Base-by-base conservation (phyloP, 2,888 invertebrate species). In the Erebia epiphron region DNA sequence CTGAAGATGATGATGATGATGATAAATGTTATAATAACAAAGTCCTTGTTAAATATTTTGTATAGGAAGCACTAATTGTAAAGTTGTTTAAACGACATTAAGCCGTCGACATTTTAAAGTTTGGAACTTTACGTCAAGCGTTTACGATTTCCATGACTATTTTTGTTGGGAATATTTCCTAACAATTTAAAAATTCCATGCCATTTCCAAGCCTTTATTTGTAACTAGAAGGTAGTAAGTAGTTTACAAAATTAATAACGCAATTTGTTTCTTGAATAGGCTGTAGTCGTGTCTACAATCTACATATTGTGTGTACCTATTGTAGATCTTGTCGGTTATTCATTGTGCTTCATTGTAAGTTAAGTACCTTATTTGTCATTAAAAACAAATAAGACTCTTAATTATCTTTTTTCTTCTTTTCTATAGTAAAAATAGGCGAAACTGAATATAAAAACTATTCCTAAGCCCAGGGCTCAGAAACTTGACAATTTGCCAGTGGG, bases 111-210 rank as follows among this genome's bases (percentile, higher is more conserved):
- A 56, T 56, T 56, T 56, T 26, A n/a, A n/a, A n/a, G 56, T 56
- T 26, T 21, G 56, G 16, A 21, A 56, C 13, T 56, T 56, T 56
- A 56, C 21, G 26, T 11, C 11, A 56, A 56, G 21, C 56, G 56
- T 56, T 56, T 56, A 26, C 56, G 56, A 56, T 26, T 56, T 56
- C 56, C 56, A 11, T 10, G 56, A 9, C 10, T 18, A 56, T 56
- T 56, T 56, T 56, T 56, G 21, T 56, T 56, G 54, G 54, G 9
- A 56, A 56, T 56, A 21, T 56, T 56, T n/a, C 56, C 56, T 56
- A 21, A 56, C 21, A 56, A 56, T 56, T 56, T 56, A 21, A 21
- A 56, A 54, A 56, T 21, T 56, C 21, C 13, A 13, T 21, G 21
- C 56, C 26, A 21, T 56, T 56, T 21, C 21, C n/a, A 50, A 50